Evolutionary conservation across 2,797 vertebrate species (phyloP).

Genomic region (Echiichthys vipera): DNA sequence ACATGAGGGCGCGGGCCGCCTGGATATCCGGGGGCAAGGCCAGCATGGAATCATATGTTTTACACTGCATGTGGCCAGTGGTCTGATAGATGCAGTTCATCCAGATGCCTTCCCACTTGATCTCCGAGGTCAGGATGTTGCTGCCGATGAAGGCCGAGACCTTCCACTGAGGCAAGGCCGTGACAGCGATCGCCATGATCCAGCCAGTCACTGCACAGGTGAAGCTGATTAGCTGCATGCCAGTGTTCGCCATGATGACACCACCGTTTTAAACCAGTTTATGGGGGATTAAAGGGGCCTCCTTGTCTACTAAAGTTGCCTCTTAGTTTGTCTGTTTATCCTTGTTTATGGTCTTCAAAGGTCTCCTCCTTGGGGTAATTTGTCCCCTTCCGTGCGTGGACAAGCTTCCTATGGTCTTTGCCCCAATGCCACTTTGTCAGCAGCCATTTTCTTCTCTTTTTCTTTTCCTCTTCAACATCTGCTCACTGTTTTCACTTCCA

Average conservation of each 20-base stretch:
- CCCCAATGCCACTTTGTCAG: constrained; percentile 27
- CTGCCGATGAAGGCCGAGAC: constrained; percentile 87
- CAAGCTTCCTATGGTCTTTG: constrained; percentile 15
- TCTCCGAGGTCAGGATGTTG: constrained; percentile 88
- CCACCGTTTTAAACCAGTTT: neutral
- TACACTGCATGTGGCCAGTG: constrained; percentile 89
- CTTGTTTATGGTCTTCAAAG: neutral
- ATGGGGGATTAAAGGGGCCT: neutral
- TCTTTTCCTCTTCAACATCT: constrained; percentile 57
- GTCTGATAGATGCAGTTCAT: constrained; percentile 90
- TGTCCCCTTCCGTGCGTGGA: neutral
- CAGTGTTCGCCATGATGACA: constrained; percentile 85
- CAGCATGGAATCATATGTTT: constrained; percentile 88
- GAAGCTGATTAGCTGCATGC: constrained; percentile 88
- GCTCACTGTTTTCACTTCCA: constrained; percentile 24
- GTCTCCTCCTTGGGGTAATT: neutral
- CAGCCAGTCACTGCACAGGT: constrained; percentile 87
- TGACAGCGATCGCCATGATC: constrained; percentile 88
- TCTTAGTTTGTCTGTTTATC: neutral
- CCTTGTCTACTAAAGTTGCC: neutral
- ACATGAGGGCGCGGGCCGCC: constrained; percentile 88
- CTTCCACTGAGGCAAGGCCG: constrained; percentile 89
- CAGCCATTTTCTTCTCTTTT: constrained; percentile 49
- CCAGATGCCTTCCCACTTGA: constrained; percentile 90
- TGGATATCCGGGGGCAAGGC: constrained; percentile 86